Evolutionary conservation across 2,888 invertebrate genomes (phyloP).

Genomic region (Drosophila maculinotata): DNA sequence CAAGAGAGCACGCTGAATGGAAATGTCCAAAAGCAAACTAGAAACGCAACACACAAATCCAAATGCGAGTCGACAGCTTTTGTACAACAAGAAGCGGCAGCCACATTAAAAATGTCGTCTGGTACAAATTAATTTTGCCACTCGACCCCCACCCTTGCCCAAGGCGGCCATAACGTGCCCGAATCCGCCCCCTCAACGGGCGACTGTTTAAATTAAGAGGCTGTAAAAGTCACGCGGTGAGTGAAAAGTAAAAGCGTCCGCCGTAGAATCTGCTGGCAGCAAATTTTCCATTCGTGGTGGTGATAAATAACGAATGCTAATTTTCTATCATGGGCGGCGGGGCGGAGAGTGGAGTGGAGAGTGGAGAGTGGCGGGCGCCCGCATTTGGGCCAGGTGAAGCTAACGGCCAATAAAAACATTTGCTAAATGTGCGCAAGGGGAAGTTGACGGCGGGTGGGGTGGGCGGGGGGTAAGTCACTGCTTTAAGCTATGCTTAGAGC

Average conservation of each 20-base stretch:
- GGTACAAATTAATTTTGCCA: slow-evolving; percentile 80
- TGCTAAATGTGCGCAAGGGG: slow-evolving; percentile 54
- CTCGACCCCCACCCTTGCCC: slow-evolving; percentile 29
- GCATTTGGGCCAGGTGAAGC: slow-evolving; percentile 71
- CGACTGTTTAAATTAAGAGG: slow-evolving; percentile 78
- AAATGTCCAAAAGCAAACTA: slow-evolving; percentile 46
- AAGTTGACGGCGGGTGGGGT: background rate
- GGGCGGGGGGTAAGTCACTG: slow-evolving; percentile 6
- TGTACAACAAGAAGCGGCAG: slow-evolving; percentile 14
- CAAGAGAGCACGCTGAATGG: slow-evolving; percentile 51
- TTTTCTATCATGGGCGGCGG: slow-evolving; percentile 60
- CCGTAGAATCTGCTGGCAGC: slow-evolving; percentile 35
- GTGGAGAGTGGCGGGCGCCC: background rate
- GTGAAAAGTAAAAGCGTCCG: slow-evolving; percentile 70
- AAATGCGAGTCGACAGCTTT: slow-evolving; percentile 43
- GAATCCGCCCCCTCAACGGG: slow-evolving; percentile 31
- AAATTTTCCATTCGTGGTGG: slow-evolving; percentile 53
- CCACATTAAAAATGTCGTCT: slow-evolving; percentile 79
- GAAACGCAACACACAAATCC: slow-evolving; percentile 55
- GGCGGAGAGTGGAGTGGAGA: background rate
- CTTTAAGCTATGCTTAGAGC: slow-evolving; percentile 51
- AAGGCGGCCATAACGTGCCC: slow-evolving; percentile 50
- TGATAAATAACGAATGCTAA: slow-evolving; percentile 78
- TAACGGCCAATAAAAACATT: slow-evolving; percentile 80
- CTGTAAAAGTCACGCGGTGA: slow-evolving; percentile 80